Evolutionary conservation across 2,797 vertebrate species (phyloP), one percentile per base, ranked within the genome.

Genomic region (Clamator glandarius): DNA sequence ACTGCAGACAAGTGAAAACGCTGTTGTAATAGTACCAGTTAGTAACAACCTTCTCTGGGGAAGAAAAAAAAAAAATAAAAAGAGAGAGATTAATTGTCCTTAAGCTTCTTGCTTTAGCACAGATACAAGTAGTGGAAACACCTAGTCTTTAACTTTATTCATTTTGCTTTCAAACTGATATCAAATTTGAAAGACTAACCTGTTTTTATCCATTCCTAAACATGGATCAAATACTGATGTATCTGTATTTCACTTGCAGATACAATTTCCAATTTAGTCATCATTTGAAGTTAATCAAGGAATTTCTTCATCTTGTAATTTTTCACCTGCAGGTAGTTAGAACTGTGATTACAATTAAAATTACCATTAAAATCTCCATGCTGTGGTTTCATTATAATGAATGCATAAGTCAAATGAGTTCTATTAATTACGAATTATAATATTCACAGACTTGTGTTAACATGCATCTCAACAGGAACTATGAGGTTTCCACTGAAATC

Each of bases 291-390:
- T 63, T 92, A 93, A 96, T 95, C 93, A 96, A 89, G 79, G 73
- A 85, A 94, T 91, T 95, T 94, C 87, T 90, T 81, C 79, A 86
- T 89, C 87, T 92, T 93, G 66, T 73, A 89, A 84, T 92, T 89
- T 85, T 82, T 89, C 84, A 94, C 78, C 87, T 95, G 82, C 91
- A 51, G 12, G 29, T 83, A 87, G 84, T 89, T 91, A 92, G 79
- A 96, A 86, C 55, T 84, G 76, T 95, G 95, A 96, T 93, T 96
- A 95, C 79, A 92, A 88, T 94, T 89, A 81, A 93, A 95, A 93
- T 92, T 86, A 93, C 55, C 76, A 89, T 92, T 87, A 87, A 89
- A 94, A 95, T 86, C 63, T 57, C 85, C 96, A 87, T 59, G 89
- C 92, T 94, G 95, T 63, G 89, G 66, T 77, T 94, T 92, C 89